Evolutionary conservation across 2,888 invertebrate species (phyloP).

Genomic region (Cyclophora punctaria): DNA sequence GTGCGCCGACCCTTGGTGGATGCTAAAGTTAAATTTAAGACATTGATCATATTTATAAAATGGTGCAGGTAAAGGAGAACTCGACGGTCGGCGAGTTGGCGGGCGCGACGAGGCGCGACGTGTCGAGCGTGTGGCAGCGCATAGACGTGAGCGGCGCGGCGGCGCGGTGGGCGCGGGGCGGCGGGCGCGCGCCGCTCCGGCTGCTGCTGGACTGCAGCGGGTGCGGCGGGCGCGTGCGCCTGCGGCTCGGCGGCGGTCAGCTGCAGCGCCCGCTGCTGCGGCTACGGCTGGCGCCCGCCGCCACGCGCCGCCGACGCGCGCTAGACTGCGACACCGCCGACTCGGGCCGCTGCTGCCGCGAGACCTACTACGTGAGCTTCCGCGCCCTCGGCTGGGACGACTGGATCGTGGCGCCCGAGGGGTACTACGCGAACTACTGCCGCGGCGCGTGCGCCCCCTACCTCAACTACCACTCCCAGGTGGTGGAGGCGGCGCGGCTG

Average conservation of each 20-base stretch:
- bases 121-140: slow-evolving; percentile 88
- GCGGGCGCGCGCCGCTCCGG: slow-evolving; percentile 77
- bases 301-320: slow-evolving; percentile 85
- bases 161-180: slow-evolving; percentile 78
- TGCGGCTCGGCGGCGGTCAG: slow-evolving; percentile 73
- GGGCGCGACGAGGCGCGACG: slow-evolving; percentile 68
- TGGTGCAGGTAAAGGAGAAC: slow-evolving; percentile 67
- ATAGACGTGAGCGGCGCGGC: slow-evolving; percentile 88
- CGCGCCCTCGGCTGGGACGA: slow-evolving; percentile 95
- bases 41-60: too few relatives aligned
- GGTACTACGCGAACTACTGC: slow-evolving; percentile 96
- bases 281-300: slow-evolving; percentile 81
- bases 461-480: slow-evolving; percentile 92
- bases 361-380: slow-evolving; percentile 93
- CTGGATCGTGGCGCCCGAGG: slow-evolving; percentile 93
- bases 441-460: slow-evolving; percentile 91
- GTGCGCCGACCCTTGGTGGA: too few relatives aligned
- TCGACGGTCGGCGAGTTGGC: slow-evolving; percentile 71
- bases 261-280: slow-evolving; percentile 90
- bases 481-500: slow-evolving; percentile 91
- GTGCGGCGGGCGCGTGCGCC: slow-evolving; percentile 82
- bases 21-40: too few relatives aligned
- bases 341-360: slow-evolving; percentile 83
- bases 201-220: slow-evolving; percentile 90
- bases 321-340: slow-evolving; percentile 84